These are phyloP conservation scores for Brienomyrus longianalis DNA, from an alignment of 2,113 vertebrate genomes.

Conservation along the genomic window DNA sequence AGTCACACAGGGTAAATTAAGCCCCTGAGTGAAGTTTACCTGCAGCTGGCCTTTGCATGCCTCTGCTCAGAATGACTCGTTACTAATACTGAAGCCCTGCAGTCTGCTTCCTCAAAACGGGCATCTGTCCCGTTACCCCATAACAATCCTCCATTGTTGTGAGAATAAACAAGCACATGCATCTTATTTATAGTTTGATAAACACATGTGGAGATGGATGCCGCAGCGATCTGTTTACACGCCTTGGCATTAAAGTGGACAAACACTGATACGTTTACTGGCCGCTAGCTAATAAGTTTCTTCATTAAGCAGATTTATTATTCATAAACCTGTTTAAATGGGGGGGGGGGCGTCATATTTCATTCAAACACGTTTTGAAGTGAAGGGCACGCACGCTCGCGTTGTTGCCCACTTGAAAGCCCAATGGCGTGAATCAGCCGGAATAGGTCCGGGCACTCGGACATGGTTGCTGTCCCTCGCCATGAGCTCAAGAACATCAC, in stretches of 20 bases:
- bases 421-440: background rate
- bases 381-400: background rate
- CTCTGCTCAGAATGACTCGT: background rate
- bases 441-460: background rate
- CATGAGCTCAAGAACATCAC: background rate
- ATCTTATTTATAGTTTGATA: background rate
- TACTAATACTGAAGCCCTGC: background rate
- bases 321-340: slow-evolving; percentile 1
- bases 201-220: background rate
- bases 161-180: background rate
- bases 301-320: slow-evolving; percentile 24
- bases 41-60: background rate
- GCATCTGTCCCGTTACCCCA: background rate
- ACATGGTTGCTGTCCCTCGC: background rate
- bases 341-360: background rate
- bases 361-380: background rate
- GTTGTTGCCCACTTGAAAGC: background rate
- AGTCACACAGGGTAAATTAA: background rate
- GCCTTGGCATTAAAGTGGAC: slow-evolving; percentile 13
- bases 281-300: slow-evolving; percentile 18
- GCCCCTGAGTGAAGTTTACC: background rate
- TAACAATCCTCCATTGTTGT: slow-evolving; percentile 1
- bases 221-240: slow-evolving; percentile 20
- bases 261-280: slow-evolving; percentile 21
- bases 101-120: background rate